phyloP scores from a whole-genome alignment of 2,113 vertebrate genomes.

The Peromyscus californicus region DNA sequence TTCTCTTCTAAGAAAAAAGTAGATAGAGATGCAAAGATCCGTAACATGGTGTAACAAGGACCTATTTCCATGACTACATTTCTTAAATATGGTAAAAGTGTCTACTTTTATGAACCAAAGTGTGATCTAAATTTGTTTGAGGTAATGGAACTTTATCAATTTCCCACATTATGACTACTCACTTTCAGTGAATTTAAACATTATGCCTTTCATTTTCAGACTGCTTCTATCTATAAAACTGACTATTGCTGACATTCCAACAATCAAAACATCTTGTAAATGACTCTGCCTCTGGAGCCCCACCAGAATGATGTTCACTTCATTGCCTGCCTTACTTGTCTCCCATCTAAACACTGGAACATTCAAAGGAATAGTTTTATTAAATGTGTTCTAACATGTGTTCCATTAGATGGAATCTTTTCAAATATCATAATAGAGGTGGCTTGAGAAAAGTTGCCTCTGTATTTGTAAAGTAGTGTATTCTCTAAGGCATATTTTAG shows the following conservation, averaged over 20 bases:
- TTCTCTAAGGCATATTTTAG: constrained; percentile 38
- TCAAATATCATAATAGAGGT: constrained; percentile 74
- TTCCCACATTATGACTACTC: constrained; percentile 58
- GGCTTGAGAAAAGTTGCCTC: constrained; percentile 61
- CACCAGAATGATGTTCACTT: constrained; percentile 46
- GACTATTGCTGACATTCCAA: constrained; percentile 60
- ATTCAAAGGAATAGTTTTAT: constrained; percentile 70
- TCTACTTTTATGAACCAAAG: constrained; percentile 11
- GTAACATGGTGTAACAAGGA: not conserved
- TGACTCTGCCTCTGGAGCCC: constrained; percentile 60
- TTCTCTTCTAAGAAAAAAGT: not conserved
- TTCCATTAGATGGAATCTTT: constrained; percentile 78
- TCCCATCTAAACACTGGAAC: constrained; percentile 56
- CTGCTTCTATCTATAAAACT: constrained; percentile 65
- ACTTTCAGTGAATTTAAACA: constrained; percentile 64
- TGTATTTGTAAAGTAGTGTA: constrained; percentile 49
- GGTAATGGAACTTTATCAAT: constrained; percentile 4
- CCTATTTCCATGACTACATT: not conserved
- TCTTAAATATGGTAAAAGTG: constrained; percentile 52
- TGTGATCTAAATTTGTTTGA: constrained; percentile 29
- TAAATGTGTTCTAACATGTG: constrained; percentile 76
- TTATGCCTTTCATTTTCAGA: constrained; percentile 53
- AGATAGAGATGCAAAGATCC: not conserved
- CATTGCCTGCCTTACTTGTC: constrained; percentile 46
- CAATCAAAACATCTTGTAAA: constrained; percentile 80